Base-by-base conservation (phyloP, 2,113 vertebrate species). In the Tringa solitaria region DNA sequence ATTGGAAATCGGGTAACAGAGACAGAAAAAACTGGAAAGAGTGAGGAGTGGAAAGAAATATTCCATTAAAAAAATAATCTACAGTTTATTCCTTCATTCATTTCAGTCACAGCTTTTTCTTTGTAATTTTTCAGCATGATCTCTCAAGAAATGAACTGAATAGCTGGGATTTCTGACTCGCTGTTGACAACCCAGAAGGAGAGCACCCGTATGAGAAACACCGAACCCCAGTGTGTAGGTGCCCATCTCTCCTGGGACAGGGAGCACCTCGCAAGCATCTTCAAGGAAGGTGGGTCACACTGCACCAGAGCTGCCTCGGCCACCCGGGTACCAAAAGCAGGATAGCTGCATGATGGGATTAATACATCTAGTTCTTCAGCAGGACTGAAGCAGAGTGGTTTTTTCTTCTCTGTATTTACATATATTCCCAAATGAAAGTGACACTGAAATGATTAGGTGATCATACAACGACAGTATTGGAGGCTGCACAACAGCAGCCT, bases 91-190 rank as follows among this genome's bases (percentile, higher is more conserved):
- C 33, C 24, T 73, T 72, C 73, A 65, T 37, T 85, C 24, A 48
- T 61, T 37, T 74, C 59, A 61, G 59, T 10, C 83, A 63, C 20
- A 39, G 4, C 8, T 88, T 85, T 93, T 79, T 14, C 41, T 84
- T 63, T 46, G 28, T 60, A 54, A 30, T 67, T 84, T 88, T 95
- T 95, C 83, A 88, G 76, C 83, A 46, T 27, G 50, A 90, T 80
- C 79, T 92, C 67, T 68, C 68, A 80, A 86, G 94, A 75, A 84
- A 80, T 20, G 59, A 95, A 74, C 28, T 10, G 3, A 80, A 48
- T 6, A 83, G 63, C 79, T 92, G 83, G 59, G 76, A 93, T 92
- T 89, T 56, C 93, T 96, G 94, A 93, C 83, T 93, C 90, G 78
- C 88, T 85, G 78, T 12, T 83, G 78, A 69, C 45, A 57, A 86